phyloP scores from a whole-genome alignment of 2,113 vertebrate genomes.

The Pachypanchax playfairii region DNA sequence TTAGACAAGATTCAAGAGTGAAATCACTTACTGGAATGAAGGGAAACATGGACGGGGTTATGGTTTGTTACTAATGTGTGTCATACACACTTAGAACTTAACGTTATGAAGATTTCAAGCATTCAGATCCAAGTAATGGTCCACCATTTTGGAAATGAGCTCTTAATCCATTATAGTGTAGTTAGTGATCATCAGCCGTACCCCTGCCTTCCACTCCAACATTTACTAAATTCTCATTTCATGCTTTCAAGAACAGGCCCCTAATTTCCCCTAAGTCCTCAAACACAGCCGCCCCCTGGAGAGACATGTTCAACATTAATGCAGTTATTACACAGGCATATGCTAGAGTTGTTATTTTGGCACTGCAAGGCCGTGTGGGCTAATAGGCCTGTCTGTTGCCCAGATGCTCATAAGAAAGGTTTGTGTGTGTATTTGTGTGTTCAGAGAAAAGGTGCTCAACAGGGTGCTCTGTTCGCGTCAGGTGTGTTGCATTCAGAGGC shows the following conservation, averaged over 20 bases:
- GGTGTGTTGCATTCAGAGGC: slow-evolving; percentile 37
- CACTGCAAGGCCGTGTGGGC: slow-evolving; percentile 71
- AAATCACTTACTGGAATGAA: neutral
- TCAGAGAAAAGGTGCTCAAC: neutral
- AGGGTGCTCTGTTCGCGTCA: slow-evolving; percentile 10
- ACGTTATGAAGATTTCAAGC: slow-evolving; percentile 2
- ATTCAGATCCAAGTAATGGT: slow-evolving; percentile 48
- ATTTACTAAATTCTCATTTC: slow-evolving; percentile 68
- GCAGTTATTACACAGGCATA: slow-evolving; percentile 80
- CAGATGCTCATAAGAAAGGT: slow-evolving; percentile 72
- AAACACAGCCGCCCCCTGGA: slow-evolving; percentile 60
- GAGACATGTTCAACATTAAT: slow-evolving; percentile 80
- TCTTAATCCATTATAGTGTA: slow-evolving; percentile 50
- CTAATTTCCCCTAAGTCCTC: slow-evolving; percentile 64
- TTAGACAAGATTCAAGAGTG: no score
- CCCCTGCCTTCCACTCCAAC: slow-evolving; percentile 47
- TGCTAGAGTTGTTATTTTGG: slow-evolving; percentile 78
- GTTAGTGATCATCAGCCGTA: slow-evolving; percentile 66
- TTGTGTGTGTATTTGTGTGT: slow-evolving; percentile 20
- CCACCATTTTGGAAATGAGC: slow-evolving; percentile 34
- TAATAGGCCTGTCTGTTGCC: slow-evolving; percentile 77
- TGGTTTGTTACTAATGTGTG: neutral
- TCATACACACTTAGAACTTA: slow-evolving; percentile 2
- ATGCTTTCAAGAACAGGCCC: slow-evolving; percentile 67
- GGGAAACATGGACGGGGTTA: slow-evolving; percentile 2